Percentiles rank a stretch among this genome's conserved stretches.
phyloP scores from a whole-genome alignment of 2,113 vertebrate genomes.

The Hyla sarda region DNA sequence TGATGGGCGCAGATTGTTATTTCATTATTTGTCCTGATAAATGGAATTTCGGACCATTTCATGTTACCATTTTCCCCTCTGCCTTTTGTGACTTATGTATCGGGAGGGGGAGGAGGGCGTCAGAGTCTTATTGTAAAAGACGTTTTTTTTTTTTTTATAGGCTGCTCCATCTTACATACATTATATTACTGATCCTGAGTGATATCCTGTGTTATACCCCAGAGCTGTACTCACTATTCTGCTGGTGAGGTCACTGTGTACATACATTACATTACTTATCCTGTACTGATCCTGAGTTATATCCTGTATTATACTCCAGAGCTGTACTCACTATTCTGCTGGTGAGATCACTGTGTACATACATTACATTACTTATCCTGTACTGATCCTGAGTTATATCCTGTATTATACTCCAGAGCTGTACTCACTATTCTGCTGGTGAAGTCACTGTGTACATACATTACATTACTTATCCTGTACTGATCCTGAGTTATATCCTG shows the following conservation, averaged over 20 bases:
- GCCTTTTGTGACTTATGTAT: slow-evolving; percentile 18
- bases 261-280: too few relatives aligned
- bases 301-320: too few relatives aligned
- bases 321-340: too few relatives aligned
- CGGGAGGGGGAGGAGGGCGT: neutral
- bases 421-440: neutral
- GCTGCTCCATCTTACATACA: neutral
- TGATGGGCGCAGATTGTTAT: slow-evolving; percentile 83
- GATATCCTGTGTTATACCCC: neutral
- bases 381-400: neutral
- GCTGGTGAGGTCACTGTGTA: neutral
- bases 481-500: too few relatives aligned
- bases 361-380: neutral
- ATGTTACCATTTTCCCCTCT: slow-evolving; percentile 8
- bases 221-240: too few relatives aligned
- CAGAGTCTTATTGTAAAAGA: too few relatives aligned
- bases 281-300: too few relatives aligned
- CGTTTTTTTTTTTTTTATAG: neutral
- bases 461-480: too few relatives aligned
- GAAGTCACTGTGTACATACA: neutral
- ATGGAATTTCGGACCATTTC: slow-evolving; percentile 84
- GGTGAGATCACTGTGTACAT: neutral
- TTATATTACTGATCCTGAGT: neutral
- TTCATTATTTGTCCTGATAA: slow-evolving; percentile 88
- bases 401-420: neutral